Percentiles rank a stretch among this genome's conserved stretches.
Evolutionary conservation across 1,140 invertebrate species (phyloP).

Genomic region (Papilio machaon): DNA sequence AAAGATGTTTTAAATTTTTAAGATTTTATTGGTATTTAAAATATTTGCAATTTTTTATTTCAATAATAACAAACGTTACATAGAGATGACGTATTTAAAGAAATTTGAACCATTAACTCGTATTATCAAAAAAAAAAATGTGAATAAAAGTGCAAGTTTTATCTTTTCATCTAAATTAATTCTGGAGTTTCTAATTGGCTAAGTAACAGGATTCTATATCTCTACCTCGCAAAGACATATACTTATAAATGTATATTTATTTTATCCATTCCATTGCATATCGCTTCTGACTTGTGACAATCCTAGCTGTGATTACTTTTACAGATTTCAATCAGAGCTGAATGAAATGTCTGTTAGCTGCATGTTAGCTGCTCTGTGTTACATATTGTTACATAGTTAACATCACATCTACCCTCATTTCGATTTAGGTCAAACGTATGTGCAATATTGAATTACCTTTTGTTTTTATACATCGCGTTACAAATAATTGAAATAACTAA

Average conservation of each 20-base stretch:
- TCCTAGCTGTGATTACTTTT: conserved; percentile 50
- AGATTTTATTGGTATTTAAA: too few species aligned
- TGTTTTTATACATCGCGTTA: too few species aligned
- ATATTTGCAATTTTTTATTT: too few species aligned
- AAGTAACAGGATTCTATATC: neutral
- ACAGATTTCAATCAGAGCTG: conserved; percentile 54
- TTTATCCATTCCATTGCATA: neutral
- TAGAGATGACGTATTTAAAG: too few species aligned
- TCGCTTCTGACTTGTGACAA: neutral
- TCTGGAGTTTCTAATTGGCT: neutral
- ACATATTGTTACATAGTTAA: conserved; percentile 35
- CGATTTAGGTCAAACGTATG: conserved; percentile 4
- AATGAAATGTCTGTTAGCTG: conserved; percentile 44
- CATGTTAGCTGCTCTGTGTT: neutral
- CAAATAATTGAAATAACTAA: too few species aligned
- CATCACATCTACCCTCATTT: neutral
- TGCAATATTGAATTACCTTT: neutral
- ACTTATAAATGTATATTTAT: neutral
- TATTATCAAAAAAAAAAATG: too few species aligned
- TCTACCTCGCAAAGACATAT: neutral
- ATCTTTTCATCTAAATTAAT: too few species aligned
- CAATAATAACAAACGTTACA: too few species aligned
- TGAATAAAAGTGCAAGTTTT: too few species aligned
- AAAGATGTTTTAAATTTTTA: too few species aligned
- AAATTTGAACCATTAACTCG: too few species aligned